These are phyloP conservation scores for Torymus texanus DNA, from an alignment of 2,888 invertebrate genomes.

Conservation along the genomic window DNA sequence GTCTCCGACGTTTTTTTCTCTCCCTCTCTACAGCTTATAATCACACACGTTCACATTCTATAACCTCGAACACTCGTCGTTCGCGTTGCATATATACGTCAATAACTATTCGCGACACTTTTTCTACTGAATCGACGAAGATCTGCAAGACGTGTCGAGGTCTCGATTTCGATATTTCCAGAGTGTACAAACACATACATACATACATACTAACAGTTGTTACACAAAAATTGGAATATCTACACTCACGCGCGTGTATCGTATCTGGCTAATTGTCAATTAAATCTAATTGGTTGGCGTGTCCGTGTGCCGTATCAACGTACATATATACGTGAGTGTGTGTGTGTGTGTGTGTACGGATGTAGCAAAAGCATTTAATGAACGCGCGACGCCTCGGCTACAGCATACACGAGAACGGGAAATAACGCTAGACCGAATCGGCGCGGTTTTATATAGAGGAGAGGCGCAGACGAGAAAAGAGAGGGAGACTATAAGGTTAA, in stretches of 20 bases:
- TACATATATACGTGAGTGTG: no score
- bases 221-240: conserved; percentile 35
- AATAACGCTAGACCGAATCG: not conserved
- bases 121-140: no score
- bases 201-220: not conserved
- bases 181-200: not conserved
- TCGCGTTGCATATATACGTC: no score
- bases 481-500: conserved; percentile 15
- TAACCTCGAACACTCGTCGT: not conserved
- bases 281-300: conserved; percentile 49
- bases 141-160: no score
- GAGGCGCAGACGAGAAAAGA: not conserved
- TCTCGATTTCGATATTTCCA: no score
- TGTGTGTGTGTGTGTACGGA: no score
- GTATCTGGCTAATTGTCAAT: conserved; percentile 45
- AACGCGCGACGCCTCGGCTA: not conserved
- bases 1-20: conserved; percentile 3
- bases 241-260: not conserved
- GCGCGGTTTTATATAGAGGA: not conserved
- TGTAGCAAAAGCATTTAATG: conserved; percentile 36
- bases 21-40: not conserved
- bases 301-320: conserved; percentile 7
- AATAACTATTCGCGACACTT: no score
- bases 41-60: not conserved
- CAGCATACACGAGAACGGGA: conserved; percentile 13